These are phyloP conservation scores for Rhodophaea formosa DNA, from an alignment of 2,888 invertebrate genomes.

Conservation along the genomic window DNA sequence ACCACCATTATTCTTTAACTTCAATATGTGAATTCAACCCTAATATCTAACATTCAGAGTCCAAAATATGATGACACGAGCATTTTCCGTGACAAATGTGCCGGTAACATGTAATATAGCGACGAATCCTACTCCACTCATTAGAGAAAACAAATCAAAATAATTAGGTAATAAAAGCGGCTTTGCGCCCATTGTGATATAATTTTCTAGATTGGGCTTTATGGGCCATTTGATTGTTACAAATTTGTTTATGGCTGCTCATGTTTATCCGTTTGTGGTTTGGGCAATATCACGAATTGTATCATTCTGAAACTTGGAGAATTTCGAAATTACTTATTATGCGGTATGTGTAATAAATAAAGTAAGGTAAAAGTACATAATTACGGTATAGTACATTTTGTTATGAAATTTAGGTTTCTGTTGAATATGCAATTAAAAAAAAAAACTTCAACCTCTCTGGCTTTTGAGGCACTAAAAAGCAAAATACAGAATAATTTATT, in stretches of 20 bases:
- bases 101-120: constrained; percentile 45
- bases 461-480: too few relatives aligned
- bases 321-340: too few relatives aligned
- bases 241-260: constrained; percentile 67
- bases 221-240: constrained; percentile 68
- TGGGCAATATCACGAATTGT: background rate
- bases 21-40: constrained; percentile 1
- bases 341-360: too few relatives aligned
- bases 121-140: constrained; percentile 59
- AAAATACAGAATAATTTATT: too few relatives aligned
- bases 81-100: constrained; percentile 13
- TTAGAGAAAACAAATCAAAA: constrained; percentile 77
- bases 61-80: constrained; percentile 26
- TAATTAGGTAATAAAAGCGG: constrained; percentile 73
- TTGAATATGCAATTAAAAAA: too few relatives aligned
- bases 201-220: constrained; percentile 67
- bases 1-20: constrained; percentile 11
- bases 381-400: too few relatives aligned
- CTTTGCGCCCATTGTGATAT: constrained; percentile 65
- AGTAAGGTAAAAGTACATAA: too few relatives aligned
- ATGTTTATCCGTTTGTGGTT: constrained; percentile 23
- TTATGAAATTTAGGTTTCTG: too few relatives aligned
- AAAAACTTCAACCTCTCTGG: too few relatives aligned
- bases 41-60: constrained; percentile 23
- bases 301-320: too few relatives aligned